These are phyloP conservation scores for Geophilus truncorum DNA, from an alignment of 2,888 invertebrate genomes.

Conservation along the genomic window DNA sequence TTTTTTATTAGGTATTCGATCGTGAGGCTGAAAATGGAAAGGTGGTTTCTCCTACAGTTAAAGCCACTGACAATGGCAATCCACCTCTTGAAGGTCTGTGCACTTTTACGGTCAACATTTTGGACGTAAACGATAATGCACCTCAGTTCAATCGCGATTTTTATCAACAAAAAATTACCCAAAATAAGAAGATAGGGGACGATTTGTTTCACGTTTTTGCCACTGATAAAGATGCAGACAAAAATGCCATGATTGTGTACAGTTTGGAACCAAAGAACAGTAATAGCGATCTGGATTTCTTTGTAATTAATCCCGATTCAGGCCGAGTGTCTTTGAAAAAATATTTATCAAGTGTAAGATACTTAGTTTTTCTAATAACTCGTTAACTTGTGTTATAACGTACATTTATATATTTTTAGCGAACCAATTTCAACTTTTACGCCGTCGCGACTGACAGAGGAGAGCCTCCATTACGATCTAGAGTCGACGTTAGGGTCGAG, in stretches of 20 bases:
- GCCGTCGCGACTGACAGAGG: constrained; percentile 47
- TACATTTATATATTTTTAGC: constrained; percentile 38
- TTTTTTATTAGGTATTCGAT: constrained; percentile 62
- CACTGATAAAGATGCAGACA: constrained; percentile 85
- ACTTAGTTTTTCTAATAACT: no score
- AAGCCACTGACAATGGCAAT: constrained; percentile 87
- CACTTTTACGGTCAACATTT: constrained; percentile 82
- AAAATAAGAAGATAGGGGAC: constrained; percentile 64
- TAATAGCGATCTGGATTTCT: constrained; percentile 58
- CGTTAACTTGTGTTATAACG: not conserved
- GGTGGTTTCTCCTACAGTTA: constrained; percentile 74
- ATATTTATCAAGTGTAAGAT: constrained; percentile 42
- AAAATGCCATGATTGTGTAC: constrained; percentile 80
- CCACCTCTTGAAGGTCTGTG: constrained; percentile 88
- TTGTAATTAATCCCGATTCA: constrained; percentile 71
- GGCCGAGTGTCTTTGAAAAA: constrained; percentile 74
- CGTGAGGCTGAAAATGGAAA: constrained; percentile 86
- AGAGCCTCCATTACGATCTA: constrained; percentile 40
- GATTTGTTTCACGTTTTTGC: constrained; percentile 87
- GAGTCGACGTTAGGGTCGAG: constrained; percentile 43
- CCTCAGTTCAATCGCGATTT: constrained; percentile 61
- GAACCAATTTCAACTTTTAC: constrained; percentile 36
- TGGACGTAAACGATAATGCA: constrained; percentile 87
- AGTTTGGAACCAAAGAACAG: constrained; percentile 46
- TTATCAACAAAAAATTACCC: constrained; percentile 71